A percentile compares a stretch with the other conserved stretches of the same genome.
Conservation (phyloP, 2,797 vertebrate species). For the Acridotheres tristis region DNA sequence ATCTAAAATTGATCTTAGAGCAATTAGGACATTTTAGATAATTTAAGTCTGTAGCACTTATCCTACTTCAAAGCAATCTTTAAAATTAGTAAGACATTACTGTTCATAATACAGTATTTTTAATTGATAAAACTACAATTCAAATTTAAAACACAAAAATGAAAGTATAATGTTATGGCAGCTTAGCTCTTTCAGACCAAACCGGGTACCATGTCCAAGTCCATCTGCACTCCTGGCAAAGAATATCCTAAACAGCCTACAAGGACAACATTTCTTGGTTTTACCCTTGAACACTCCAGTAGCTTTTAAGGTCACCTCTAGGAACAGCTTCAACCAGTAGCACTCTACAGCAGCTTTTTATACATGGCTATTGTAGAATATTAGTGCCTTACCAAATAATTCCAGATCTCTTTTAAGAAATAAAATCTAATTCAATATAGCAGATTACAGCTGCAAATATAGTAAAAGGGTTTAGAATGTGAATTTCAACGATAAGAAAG, state of each 20-base stretch:
- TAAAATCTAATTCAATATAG: background rate
- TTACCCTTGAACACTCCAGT: background rate
- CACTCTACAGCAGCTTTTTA: background rate
- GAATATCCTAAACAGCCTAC: background rate
- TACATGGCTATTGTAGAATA: background rate
- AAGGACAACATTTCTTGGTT: background rate
- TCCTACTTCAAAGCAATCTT: background rate
- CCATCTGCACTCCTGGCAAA: background rate
- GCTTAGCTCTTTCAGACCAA: background rate
- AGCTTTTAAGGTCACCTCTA: background rate
- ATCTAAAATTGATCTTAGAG: background rate
- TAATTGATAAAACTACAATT: background rate
- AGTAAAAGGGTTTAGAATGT: background rate
- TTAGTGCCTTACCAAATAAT: background rate
- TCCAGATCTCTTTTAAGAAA: background rate
- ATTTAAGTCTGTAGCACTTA: background rate
- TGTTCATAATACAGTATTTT: background rate
- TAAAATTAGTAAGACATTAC: background rate
- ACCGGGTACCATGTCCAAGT: background rate
- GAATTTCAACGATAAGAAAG: background rate
- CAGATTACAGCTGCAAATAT: background rate
- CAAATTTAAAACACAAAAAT: background rate
- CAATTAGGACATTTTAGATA: background rate
- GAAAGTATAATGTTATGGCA: background rate
- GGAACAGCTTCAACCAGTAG: background rate